Evolutionary conservation across 2,888 invertebrate genomes (phyloP).

Genomic region (Iselma pallidipennis): DNA sequence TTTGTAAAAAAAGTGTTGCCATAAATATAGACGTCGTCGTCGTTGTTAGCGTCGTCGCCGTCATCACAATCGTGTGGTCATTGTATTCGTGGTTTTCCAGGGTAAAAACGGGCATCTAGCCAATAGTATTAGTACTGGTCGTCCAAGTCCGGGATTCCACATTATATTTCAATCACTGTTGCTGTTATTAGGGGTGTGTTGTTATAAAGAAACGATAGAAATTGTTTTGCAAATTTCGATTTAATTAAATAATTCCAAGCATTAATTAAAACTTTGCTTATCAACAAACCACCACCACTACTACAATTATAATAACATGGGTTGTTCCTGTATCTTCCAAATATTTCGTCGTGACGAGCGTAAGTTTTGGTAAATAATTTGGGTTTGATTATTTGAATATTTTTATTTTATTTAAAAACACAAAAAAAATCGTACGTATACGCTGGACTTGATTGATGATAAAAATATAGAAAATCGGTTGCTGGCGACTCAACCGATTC

Average conservation of each 20-base stretch:
- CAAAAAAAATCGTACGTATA: background rate
- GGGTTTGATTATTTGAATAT: background rate
- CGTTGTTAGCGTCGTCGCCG: background rate
- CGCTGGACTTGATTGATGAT: background rate
- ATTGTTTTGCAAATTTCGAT: too few relatives aligned
- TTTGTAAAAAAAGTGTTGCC: background rate
- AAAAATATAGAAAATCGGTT: constrained; percentile 4
- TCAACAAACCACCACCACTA: too few relatives aligned
- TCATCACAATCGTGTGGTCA: constrained; percentile 8
- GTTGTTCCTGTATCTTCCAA: constrained; percentile 8
- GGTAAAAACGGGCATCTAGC: constrained; percentile 10
- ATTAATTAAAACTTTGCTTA: too few relatives aligned
- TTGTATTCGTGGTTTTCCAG: background rate
- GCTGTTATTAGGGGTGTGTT: too few relatives aligned
- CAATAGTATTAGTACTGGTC: background rate
- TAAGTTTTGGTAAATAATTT: constrained; percentile 20
- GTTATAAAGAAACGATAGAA: too few relatives aligned
- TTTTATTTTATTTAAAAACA: too few relatives aligned
- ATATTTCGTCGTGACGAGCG: constrained; percentile 25
- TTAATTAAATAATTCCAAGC: too few relatives aligned
- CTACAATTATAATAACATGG: too few relatives aligned
- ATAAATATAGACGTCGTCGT: background rate
- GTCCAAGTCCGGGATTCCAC: constrained; percentile 17
- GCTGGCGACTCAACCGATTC: constrained; percentile 15
- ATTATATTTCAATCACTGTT: too few relatives aligned